Conservation (phyloP, 2,113 vertebrate species). For the Orientallactaga bullata region DNA sequence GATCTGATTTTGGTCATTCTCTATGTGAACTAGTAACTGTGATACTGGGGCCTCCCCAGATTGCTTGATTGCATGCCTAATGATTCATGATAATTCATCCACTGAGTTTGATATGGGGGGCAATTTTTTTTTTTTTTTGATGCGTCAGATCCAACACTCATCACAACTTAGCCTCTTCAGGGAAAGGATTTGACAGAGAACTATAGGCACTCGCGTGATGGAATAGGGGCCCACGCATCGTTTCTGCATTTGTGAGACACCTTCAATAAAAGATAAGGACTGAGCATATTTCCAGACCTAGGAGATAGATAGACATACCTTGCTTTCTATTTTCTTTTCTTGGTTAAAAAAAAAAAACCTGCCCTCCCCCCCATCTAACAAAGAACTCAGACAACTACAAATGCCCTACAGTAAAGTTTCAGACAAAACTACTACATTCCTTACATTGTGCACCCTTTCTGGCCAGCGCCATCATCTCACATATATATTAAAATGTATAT, state of each 20-base stretch:
- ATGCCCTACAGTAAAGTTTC: background rate
- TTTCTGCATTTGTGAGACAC: conserved; percentile 49
- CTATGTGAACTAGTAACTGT: conserved; percentile 46
- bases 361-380: no score
- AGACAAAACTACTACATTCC: conserved; percentile 40
- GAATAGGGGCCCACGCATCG: background rate
- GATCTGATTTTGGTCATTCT: conserved; percentile 59
- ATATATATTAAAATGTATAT: conserved; percentile 77
- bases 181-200: conserved; percentile 28
- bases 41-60: conserved; percentile 52
- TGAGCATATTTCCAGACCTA: conserved; percentile 57
- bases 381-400: background rate
- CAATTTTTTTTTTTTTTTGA: conserved; percentile 55
- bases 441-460: conserved; percentile 58
- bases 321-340: conserved; percentile 43
- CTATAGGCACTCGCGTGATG: background rate
- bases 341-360: background rate
- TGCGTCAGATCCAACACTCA: conserved; percentile 26
- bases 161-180: conserved; percentile 45
- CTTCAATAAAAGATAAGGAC: conserved; percentile 59
- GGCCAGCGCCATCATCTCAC: conserved; percentile 73
- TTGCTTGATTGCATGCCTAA: conserved; percentile 60
- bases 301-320: conserved; percentile 29
- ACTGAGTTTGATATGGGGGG: conserved; percentile 44
- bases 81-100: conserved; percentile 65